Conservation (phyloP, 2,113 vertebrate genomes). For the Calcarius ornatus region DNA sequence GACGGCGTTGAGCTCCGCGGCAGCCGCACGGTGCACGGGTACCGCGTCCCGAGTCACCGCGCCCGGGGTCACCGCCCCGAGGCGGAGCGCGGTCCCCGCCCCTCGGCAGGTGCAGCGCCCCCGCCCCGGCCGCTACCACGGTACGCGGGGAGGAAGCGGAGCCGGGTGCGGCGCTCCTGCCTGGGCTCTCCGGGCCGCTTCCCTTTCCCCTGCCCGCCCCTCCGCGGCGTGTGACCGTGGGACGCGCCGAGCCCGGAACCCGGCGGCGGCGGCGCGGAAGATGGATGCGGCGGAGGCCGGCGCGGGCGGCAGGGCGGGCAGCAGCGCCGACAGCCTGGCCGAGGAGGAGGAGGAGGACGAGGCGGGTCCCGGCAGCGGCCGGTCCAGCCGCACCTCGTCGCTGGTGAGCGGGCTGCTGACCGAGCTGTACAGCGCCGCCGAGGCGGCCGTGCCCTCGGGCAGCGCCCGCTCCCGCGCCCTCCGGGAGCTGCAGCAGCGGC, state of each 20-base stretch:
- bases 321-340: slow-evolving; percentile 26
- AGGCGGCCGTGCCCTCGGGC: slow-evolving; percentile 81
- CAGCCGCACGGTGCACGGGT: background rate
- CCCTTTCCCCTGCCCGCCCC: background rate
- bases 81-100: background rate
- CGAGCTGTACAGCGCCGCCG: slow-evolving; percentile 85
- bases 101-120: background rate
- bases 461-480: slow-evolving; percentile 77
- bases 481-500: slow-evolving; percentile 81
- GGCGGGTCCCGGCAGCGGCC: background rate
- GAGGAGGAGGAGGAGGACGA: slow-evolving; percentile 3
- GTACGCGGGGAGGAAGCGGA: background rate
- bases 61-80: background rate
- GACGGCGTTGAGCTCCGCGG: fast-evolving
- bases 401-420: slow-evolving; percentile 90
- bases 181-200: background rate
- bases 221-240: background rate
- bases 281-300: background rate
- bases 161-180: background rate
- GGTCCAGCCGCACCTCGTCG: slow-evolving; percentile 73
- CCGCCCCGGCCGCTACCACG: background rate
- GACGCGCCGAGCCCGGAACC: slow-evolving; percentile 14
- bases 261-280: background rate
- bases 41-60: background rate
- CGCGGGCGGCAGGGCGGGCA: background rate